Percentiles rank a stretch among this genome's conserved stretches.
Conservation (phyloP, 2,113 vertebrate species). For the Suricata suricatta region DNA sequence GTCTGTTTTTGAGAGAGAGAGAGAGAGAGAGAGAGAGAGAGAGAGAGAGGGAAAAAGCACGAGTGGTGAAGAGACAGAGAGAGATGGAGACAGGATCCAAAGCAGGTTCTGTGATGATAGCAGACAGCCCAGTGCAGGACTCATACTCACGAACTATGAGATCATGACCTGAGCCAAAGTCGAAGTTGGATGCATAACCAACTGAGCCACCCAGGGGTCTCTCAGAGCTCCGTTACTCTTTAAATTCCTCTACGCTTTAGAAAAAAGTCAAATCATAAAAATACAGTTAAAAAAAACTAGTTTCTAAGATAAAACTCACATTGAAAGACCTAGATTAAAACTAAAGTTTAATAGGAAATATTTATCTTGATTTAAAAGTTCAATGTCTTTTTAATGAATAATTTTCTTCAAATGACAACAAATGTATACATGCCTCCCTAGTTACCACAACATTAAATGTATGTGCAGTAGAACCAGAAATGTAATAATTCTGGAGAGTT, state of each 20-base stretch:
- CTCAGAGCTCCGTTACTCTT: neutral
- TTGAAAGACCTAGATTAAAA: neutral
- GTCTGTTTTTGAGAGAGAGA: too few relatives aligned
- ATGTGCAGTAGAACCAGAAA: conserved; percentile 46
- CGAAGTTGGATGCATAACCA: too few relatives aligned
- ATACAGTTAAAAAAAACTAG: neutral
- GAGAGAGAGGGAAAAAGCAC: too few relatives aligned
- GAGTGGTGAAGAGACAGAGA: too few relatives aligned
- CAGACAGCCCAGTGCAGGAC: too few relatives aligned
- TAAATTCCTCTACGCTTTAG: neutral
- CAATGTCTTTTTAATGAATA: neutral
- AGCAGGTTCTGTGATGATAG: too few relatives aligned
- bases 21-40: too few relatives aligned
- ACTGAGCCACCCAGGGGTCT: too few relatives aligned
- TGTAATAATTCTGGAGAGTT: conserved; percentile 49
- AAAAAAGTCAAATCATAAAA: conserved; percentile 19
- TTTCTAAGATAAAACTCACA: neutral
- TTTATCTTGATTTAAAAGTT: conserved; percentile 8
- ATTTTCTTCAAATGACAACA: conserved; percentile 57
- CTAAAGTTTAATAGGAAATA: conserved; percentile 28
- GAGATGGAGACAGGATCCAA: too few relatives aligned
- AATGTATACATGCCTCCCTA: neutral
- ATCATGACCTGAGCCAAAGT: too few relatives aligned
- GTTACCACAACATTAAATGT: conserved; percentile 59
- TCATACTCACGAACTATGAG: too few relatives aligned